Evolutionary conservation across 2,797 vertebrate species (phyloP), one percentile per base, ranked within the genome.

Genomic region (Capromys pilorides): DNA sequence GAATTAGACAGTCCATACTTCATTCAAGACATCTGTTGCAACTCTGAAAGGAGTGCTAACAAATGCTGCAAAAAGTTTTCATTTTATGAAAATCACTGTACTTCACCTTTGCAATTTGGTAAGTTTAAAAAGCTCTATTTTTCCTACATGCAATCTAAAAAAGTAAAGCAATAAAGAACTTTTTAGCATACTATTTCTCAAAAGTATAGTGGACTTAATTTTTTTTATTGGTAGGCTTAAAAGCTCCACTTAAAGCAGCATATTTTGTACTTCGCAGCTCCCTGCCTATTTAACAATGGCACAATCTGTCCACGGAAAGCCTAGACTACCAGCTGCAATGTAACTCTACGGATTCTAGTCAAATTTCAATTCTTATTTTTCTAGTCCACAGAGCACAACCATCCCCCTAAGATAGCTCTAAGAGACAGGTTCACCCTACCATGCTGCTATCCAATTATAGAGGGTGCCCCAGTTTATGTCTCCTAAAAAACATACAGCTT

Each of bases 201-300:
- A 97, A 98, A 98, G 96, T 94, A 97, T 92, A 84, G 96, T 96
- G 97, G 86, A 97, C 71, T 95, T 97, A 36, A 39, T 18, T 31
- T n/a, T 95, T 88, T 98, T 95, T 97, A 98, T 98, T 98, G 98
- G 98, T 98, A 98, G 97, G 95, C 97, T 98, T 96, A 91, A 98
- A 98, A 98, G 97, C 97, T 97, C 98, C 96, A 94, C 98, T 96
- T 96, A 98, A 98, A 98, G 98, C 98, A 98, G 97, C 98, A 97
- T 96, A 90, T 90, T 96, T 73, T 88, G 67, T 95, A 78, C 69
- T 66, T 97, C 92, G 96, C 95, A 51, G 4, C 49, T 96, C 91
- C 94, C 91, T 86, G 89, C 41, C 81, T 93, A 57, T 92, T 96
- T 22, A 22, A 92, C 28, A 96, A 96, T 85, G 95, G 97, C 0